Base-by-base conservation (phyloP, 2,797 vertebrate species). In the Arrhamphus sclerolepis region DNA sequence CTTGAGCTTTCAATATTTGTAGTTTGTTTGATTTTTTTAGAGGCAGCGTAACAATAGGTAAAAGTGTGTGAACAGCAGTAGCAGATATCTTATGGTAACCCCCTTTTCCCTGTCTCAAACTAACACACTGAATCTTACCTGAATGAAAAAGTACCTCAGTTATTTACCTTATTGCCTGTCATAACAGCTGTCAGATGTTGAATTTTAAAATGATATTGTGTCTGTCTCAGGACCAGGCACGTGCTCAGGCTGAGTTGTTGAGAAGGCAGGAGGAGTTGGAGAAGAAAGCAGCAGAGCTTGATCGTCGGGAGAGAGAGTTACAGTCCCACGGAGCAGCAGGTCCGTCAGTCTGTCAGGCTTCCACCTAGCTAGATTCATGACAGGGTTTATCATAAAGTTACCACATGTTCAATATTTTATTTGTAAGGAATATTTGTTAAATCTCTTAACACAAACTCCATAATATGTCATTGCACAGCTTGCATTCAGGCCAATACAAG, bases 271-370 rank as follows among this genome's bases (percentile, higher is more conserved):
- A 97, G 89, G 95, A 97, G 82, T 79, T 98, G 89, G 96, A 98
- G 90, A 96, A 94, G 90, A 98, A 98, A 91, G 97, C 97, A 11
- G 97, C 97, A 46, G 97, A 99, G 86, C 92, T 99, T 4, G 97
- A 99, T 88, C 97, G 97, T 55, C 93, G 97, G 84, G 97, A 98
- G 93, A 92, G 96, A 75, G 97, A 99, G 88, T 94, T 99, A 89
- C 96, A 98, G 84, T 94, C 92, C 58, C 95, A 98, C 62, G 96
- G 89, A 85, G 86, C 91, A 60, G 89, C 92, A 78, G 96, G 95
- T 96, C 50, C 82, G 85, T 73, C 29, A 46, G 39, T 53, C 6
- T 24, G 21, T 62, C 51, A 29, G 19, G 44, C 31, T 38, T 34
- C 51, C 31, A n/a, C 38, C 17, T 7, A 19, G 41, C 41, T 43